Evolutionary conservation across 2,797 vertebrate species (phyloP), one percentile per base, ranked within the genome.

Genomic region (Neopelma chrysocephalum): DNA sequence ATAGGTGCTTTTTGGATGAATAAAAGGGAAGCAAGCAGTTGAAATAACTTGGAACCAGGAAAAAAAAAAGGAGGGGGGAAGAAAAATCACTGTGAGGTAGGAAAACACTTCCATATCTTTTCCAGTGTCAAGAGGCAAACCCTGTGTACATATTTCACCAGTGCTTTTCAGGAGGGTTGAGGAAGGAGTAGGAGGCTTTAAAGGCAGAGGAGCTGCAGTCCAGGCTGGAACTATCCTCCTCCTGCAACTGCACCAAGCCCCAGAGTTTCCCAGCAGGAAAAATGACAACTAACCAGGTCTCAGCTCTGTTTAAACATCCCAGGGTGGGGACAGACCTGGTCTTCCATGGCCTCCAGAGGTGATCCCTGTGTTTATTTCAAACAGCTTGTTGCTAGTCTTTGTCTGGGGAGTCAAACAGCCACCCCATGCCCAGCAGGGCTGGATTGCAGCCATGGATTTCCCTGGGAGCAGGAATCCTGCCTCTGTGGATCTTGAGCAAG

Each of bases 371-470:
- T 72, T 89, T 56, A 26, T 82, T 69, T 81, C 56, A 48, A 80
- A 23, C 31, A 42, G 3, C 21, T 26, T 27, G 25, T 58, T n/a
- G 23, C 15, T 75, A 3, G 4, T 90, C 19, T n/a, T 53, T 16
- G 10, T 77, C 73, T 27, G 3, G 7, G 40, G 51, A 80, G 43
- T 56, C 51, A 12, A 53, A 22, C 36, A 87, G 40, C 15, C 38
- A 25, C 69, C 10, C 1, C 1, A 4, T 29, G 22, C 69, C 11
- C 20, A 58, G 50, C 8, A 25, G 34, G 8, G 21, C 23, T 94
- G 87, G 64, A 66, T 71, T 62, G 23, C 76, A 73, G 79, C 62
- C 76, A 54, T 79, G 60, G 71, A 15, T 89, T 96, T 89, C 40
- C 56, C 54, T 93, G 61, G 9, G 10, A 79, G 80, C 89, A 61